Evolutionary conservation across 1,140 invertebrate species (phyloP), one percentile per base, ranked within the genome.

Genomic region (Phenacoccus solenopsis): DNA sequence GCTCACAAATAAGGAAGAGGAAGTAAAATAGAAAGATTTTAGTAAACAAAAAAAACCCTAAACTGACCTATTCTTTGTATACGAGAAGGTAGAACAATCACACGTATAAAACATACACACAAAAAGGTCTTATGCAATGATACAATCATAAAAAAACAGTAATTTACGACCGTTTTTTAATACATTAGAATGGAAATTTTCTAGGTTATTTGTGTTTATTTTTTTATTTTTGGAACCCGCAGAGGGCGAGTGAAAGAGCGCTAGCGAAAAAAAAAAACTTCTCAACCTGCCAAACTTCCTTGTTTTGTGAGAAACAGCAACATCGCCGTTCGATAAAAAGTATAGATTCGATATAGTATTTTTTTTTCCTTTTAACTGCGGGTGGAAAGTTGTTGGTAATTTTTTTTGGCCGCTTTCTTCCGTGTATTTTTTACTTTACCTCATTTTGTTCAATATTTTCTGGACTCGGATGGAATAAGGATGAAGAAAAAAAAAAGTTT

Each of bases 311-410:
- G 16, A n/a, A 49, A 49, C 5, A 49, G 30, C 30, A 7, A 9
- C n/a, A n/a, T n/a, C n/a, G n/a, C n/a, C 38, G 38, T 49, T 49
- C 38, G 38, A 49, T 49, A n/a, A 49, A 49, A 49, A 49, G 38
- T 49, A 49, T 49, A 49, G 38, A 49, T 49, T 49, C 38, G 38
- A 49, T 49, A 32, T 32, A 32, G 30, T 5, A 13, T 5, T 32
- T 32, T 32, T 32, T 32, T 32, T 13, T 13, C 5, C 30, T 49
- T 49, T 49, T 49, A 49, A 49, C 38, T 49, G 38, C 38, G 4
- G 38, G 38, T 49, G 38, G 20, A 49, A 49, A 49, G 38, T 49
- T 49, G 16, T n/a, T n/a, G 5, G 38, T 49, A 49, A 49, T 49
- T 49, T 49, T n/a, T n/a, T n/a, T 49, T 49, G 5, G 30, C 30